Conservation (phyloP, 2,888 invertebrate genomes). For the Torymus auratus region DNA sequence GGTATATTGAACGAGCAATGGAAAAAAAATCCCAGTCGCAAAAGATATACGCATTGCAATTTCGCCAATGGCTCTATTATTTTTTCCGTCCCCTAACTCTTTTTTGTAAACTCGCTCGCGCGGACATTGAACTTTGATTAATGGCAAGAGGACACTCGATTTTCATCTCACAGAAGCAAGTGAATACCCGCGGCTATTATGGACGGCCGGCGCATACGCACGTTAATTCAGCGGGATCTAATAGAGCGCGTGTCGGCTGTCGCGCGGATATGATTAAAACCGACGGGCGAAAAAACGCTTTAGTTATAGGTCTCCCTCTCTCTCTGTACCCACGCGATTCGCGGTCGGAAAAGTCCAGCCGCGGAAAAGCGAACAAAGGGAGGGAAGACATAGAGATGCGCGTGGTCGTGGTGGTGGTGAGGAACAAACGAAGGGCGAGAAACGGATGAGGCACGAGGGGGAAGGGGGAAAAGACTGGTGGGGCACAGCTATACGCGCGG, state of each 20-base stretch:
- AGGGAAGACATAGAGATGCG: background rate
- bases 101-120: background rate
- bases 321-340: conserved; percentile 49
- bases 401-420: background rate
- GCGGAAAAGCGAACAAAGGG: conserved; percentile 16
- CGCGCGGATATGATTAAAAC: conserved; percentile 59
- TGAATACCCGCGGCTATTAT: background rate
- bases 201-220: background rate
- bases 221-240: conserved; percentile 51
- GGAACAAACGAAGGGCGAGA: conserved; percentile 16
- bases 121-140: conserved; percentile 29
- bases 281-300: conserved; percentile 4
- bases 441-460: background rate
- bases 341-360: conserved; percentile 49
- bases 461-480: conserved; percentile 25
- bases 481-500: too few relatives aligned
- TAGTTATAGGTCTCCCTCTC: conserved; percentile 11
- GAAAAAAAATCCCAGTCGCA: background rate
- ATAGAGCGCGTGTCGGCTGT: conserved; percentile 37
- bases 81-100: background rate
- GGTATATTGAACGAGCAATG: too few relatives aligned
- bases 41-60: background rate
- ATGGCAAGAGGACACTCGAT: background rate
- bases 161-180: background rate
- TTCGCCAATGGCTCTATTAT: background rate